Conservation (phyloP, 1,140 invertebrate species). For the Monochamus saltuarius region DNA sequence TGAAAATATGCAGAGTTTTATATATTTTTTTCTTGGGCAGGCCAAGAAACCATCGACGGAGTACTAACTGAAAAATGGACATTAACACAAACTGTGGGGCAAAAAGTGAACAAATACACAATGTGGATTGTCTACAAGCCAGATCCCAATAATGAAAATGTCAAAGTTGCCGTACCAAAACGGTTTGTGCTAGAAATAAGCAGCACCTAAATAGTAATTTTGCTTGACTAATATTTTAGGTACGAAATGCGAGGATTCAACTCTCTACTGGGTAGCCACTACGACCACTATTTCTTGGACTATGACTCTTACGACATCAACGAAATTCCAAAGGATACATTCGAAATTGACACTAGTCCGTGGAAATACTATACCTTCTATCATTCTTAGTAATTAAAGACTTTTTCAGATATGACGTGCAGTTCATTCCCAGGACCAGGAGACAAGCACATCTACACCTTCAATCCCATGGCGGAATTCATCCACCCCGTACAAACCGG, state of each 20-base stretch:
- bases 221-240: constrained; percentile 57
- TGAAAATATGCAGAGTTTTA: not conserved
- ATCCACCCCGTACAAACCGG: constrained; percentile 66
- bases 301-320: constrained; percentile 75
- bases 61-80: constrained; percentile 74
- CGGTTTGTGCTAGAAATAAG: constrained; percentile 46
- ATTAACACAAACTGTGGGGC: constrained; percentile 63
- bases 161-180: constrained; percentile 55
- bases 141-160: constrained; percentile 47
- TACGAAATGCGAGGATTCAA: constrained; percentile 96
- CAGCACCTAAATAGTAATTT: too few relatives aligned
- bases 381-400: not conserved
- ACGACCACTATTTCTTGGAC: constrained; percentile 90
- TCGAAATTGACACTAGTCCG: constrained; percentile 64
- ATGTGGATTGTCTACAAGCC: constrained; percentile 78
- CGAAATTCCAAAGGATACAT: constrained; percentile 68
- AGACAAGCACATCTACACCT: constrained; percentile 70
- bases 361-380: constrained; percentile 4
- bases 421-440: constrained; percentile 87
- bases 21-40: constrained; percentile 51
- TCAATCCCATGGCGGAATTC: constrained; percentile 94
- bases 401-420: constrained; percentile 68
- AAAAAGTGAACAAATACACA: constrained; percentile 86
- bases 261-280: constrained; percentile 88
- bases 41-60: constrained; percentile 66